phyloP scores from a whole-genome alignment of 2,888 invertebrate genomes.

The Hermodice carunculata region DNA sequence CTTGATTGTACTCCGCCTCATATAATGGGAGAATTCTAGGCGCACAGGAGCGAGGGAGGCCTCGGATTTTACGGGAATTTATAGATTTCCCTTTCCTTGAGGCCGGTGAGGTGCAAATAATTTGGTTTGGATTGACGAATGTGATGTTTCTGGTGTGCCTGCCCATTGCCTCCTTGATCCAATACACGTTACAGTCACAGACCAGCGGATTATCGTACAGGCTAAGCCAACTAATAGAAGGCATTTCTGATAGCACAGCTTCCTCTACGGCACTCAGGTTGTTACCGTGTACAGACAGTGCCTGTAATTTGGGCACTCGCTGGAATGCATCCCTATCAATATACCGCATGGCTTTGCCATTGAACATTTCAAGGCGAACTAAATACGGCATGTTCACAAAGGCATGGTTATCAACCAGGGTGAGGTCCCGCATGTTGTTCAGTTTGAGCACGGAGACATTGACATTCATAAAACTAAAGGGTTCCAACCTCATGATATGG shows the following conservation, averaged over 20 bases:
- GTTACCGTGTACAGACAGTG: constrained; percentile 83
- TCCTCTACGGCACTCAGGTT: constrained; percentile 64
- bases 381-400: constrained; percentile 70
- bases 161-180: constrained; percentile 29
- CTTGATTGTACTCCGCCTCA: constrained; percentile 3
- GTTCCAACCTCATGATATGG: constrained; percentile 18
- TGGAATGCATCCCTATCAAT: constrained; percentile 69
- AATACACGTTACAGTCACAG: constrained; percentile 70
- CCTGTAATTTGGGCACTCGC: constrained; percentile 73
- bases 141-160: constrained; percentile 4
- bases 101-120: constrained; percentile 4
- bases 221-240: constrained; percentile 58
- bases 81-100: neutral
- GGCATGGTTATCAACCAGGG: constrained; percentile 64
- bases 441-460: constrained; percentile 60
- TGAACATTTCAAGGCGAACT: constrained; percentile 61
- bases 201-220: constrained; percentile 70
- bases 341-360: constrained; percentile 73
- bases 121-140: neutral
- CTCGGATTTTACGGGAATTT: neutral
- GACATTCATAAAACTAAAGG: constrained; percentile 14
- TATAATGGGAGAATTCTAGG: constrained; percentile 34
- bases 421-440: constrained; percentile 63
- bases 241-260: constrained; percentile 56
- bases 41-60: constrained; percentile 19